phyloP scores from a whole-genome alignment of 2,113 vertebrate genomes.

The Datnioides undecimradiatus region DNA sequence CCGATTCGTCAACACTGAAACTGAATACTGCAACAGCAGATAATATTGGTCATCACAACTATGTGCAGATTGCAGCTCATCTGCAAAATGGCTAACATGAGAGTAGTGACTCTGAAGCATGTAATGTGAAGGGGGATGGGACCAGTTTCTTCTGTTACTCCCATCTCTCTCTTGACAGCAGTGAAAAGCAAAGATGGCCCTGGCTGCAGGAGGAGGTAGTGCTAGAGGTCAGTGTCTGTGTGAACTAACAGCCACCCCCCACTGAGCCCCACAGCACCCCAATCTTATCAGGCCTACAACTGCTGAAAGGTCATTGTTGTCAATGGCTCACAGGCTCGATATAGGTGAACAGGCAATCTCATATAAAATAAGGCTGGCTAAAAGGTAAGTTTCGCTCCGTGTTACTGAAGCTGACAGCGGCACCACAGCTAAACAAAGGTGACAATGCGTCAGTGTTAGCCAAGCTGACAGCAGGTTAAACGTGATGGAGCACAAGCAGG shows the following conservation, averaged over 20 bases:
- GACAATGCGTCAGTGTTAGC: constrained; percentile 52
- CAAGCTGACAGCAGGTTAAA: constrained; percentile 72
- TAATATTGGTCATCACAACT: constrained; percentile 10
- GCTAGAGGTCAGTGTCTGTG: constrained; percentile 18
- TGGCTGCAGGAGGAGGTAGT: constrained; percentile 22
- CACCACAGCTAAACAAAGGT: constrained; percentile 53
- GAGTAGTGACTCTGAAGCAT: constrained; percentile 26
- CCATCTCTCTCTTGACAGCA: constrained; percentile 26
- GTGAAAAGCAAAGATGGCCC: constrained; percentile 17
- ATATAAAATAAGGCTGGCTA: constrained; percentile 41
- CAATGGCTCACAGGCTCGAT: constrained; percentile 42
- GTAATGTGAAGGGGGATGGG: constrained; percentile 48
- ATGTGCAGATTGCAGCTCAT: constrained; percentile 41
- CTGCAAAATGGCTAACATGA: constrained; percentile 42
- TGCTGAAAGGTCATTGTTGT: constrained; percentile 69
- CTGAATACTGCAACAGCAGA: constrained; percentile 7
- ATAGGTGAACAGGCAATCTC: constrained; percentile 49
- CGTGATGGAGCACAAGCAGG: constrained; percentile 62
- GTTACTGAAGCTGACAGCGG: constrained; percentile 51
- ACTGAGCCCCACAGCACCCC: constrained; percentile 47
- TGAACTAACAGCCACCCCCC: constrained; percentile 38
- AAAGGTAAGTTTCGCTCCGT: constrained; percentile 55
- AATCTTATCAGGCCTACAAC: constrained; percentile 45
- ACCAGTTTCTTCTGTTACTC: constrained; percentile 7
- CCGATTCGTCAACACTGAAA: neutral